Conservation (phyloP, 2,888 invertebrate species). For the Drosophila parthenogenetica region DNA sequence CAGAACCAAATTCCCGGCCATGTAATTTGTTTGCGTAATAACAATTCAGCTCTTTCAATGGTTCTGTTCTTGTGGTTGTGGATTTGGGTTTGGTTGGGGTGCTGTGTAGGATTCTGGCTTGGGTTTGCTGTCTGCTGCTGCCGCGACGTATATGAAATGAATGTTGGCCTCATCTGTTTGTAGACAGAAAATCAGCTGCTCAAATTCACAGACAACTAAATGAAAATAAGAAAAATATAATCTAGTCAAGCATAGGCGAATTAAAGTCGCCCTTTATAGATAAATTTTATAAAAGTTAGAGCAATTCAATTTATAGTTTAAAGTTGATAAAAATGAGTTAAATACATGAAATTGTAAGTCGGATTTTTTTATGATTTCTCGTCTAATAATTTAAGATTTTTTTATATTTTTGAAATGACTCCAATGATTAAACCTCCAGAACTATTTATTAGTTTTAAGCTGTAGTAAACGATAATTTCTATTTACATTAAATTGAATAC, state of each 20-base stretch:
- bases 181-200: conserved; percentile 72
- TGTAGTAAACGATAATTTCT: no score
- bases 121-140: conserved; percentile 22
- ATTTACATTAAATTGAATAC: no score
- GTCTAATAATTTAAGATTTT: no score
- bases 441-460: no score
- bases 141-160: conserved; percentile 49
- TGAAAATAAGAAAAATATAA: conserved; percentile 14
- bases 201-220: conserved; percentile 67
- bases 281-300: background rate
- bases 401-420: no score
- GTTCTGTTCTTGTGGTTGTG: conserved; percentile 8
- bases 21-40: conserved; percentile 79
- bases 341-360: no score
- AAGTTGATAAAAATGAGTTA: no score
- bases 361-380: no score
- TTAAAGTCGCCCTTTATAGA: background rate
- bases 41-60: conserved; percentile 57
- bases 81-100: conserved; percentile 12
- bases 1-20: conserved; percentile 45
- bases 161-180: conserved; percentile 68
- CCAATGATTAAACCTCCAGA: no score
- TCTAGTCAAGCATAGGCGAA: conserved; percentile 29
- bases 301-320: no score
- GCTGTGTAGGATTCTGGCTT: background rate